Conservation (phyloP, 1,140 invertebrate genomes). For the Akabosia matsudoensis region DNA sequence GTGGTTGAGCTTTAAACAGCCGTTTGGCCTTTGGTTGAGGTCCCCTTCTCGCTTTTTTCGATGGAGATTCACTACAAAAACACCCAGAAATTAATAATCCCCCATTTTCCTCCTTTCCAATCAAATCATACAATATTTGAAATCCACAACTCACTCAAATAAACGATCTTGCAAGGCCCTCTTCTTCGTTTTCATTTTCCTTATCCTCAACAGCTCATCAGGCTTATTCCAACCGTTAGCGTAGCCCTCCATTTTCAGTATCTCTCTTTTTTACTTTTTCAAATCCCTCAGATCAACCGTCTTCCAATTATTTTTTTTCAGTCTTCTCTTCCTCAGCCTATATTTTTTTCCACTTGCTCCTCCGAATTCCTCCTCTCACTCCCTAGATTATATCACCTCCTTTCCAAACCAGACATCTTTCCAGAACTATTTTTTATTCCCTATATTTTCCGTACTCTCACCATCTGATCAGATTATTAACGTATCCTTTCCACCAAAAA, state of each 20-base stretch:
- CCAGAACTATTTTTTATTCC: no score
- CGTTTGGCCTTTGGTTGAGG: slow-evolving; percentile 7
- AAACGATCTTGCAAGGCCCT: slow-evolving; percentile 65
- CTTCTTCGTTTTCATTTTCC: slow-evolving; percentile 66
- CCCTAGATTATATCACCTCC: no score
- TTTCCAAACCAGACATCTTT: no score
- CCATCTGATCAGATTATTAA: no score
- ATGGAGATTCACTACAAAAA: slow-evolving; percentile 6
- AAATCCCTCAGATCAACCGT: no score
- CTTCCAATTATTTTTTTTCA: no score
- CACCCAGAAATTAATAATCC: neutral
- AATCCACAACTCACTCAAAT: slow-evolving; percentile 37
- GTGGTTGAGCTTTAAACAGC: slow-evolving; percentile 15
- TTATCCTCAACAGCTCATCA: slow-evolving; percentile 65
- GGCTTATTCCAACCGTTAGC: slow-evolving; percentile 56
- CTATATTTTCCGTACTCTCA: no score
- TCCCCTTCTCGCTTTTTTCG: slow-evolving; percentile 3
- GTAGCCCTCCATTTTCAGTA: slow-evolving; percentile 15
- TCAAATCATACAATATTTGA: neutral
- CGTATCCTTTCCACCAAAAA: no score
- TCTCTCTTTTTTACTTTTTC: no score
- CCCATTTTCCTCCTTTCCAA: neutral
- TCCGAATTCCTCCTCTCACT: no score
- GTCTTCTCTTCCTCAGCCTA: no score
- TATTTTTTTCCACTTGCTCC: no score